Evolutionary conservation across 2,888 invertebrate species (phyloP), one percentile per base, ranked within the genome.

Genomic region (Caenorhabditis sinica): DNA sequence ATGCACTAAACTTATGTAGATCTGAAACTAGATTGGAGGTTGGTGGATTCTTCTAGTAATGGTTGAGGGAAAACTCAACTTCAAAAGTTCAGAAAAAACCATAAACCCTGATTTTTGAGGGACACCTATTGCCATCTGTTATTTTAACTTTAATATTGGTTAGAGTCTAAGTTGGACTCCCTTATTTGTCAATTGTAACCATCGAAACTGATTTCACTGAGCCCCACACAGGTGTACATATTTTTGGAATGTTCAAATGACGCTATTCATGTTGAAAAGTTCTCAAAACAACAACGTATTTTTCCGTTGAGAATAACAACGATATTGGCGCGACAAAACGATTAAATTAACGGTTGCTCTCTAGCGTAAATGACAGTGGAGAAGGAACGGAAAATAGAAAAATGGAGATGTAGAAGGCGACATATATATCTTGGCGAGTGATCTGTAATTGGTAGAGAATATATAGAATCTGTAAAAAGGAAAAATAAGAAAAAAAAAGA

Each of bases 401-500:
- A 71, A 17, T 51, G n/a, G 25, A 33, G 60, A 60, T 5, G 40
- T 23, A 45, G 28, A 51, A 49, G 58, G 15, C 43, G 33, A 23
- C 30, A 68, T 30, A 23, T 43, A 63, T 68, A 68, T 68, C 68
- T 68, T 23, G 51, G 28, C 68, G 51, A 63, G 68, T 61, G 28
- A 53, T 58, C 45, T 51, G 65, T 60, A 72, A 72, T 65, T 61
- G 72, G 82, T 53, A 68, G 66, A 72, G 72, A 72, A 75, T 33
- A 74, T 56, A 51, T 49, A 53, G 75, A 51, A 68, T 68, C 68
- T 49, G 82, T 53, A 61, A 40, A 17, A 30, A 25, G 36, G 49
- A 51, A 5, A 53, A 75, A 61, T 49, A 73, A 68, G 49, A 58
- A 68, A 53, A 40, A 49, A 58, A 60, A n/a, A 69, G 56, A 40